These are phyloP conservation scores for Argentina silus DNA, from an alignment of 2,797 vertebrate genomes.

Conservation along the genomic window DNA sequence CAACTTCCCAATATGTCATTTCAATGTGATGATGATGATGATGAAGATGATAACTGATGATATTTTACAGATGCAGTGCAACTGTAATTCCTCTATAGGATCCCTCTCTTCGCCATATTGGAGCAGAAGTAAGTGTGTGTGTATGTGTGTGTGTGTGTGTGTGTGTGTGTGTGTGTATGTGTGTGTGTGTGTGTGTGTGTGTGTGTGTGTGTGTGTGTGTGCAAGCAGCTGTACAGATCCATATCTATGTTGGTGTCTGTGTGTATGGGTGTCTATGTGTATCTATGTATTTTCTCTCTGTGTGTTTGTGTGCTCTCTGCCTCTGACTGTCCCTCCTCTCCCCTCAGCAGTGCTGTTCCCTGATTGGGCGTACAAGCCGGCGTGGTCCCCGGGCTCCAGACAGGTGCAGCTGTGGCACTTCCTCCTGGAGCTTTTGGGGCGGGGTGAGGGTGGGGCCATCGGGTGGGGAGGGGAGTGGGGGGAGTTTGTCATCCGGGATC, in stretches of 20 bases:
- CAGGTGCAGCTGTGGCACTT: slow-evolving; percentile 82
- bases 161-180: neutral
- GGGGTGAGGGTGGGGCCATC: slow-evolving; percentile 71
- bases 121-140: slow-evolving; percentile 71
- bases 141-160: slow-evolving; percentile 18
- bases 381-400: slow-evolving; percentile 78
- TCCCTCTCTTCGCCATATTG: slow-evolving; percentile 70
- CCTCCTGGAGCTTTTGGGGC: slow-evolving; percentile 75
- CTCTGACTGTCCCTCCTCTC: slow-evolving; percentile 2
- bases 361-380: slow-evolving; percentile 82
- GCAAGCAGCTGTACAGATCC: neutral
- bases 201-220: slow-evolving; percentile 19
- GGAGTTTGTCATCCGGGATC: slow-evolving; percentile 78
- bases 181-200: slow-evolving; percentile 35
- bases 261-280: neutral
- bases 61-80: slow-evolving; percentile 76
- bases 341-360: slow-evolving; percentile 75
- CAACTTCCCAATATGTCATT: neutral
- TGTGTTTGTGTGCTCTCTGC: neutral
- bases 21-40: neutral
- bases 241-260: slow-evolving; percentile 12
- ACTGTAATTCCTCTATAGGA: slow-evolving; percentile 64
- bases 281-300: neutral
- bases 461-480: slow-evolving; percentile 79
- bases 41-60: slow-evolving; percentile 19